These are phyloP conservation scores for Trissolcus brochymenae DNA, from an alignment of 2,888 invertebrate species.

Conservation along the genomic window DNA sequence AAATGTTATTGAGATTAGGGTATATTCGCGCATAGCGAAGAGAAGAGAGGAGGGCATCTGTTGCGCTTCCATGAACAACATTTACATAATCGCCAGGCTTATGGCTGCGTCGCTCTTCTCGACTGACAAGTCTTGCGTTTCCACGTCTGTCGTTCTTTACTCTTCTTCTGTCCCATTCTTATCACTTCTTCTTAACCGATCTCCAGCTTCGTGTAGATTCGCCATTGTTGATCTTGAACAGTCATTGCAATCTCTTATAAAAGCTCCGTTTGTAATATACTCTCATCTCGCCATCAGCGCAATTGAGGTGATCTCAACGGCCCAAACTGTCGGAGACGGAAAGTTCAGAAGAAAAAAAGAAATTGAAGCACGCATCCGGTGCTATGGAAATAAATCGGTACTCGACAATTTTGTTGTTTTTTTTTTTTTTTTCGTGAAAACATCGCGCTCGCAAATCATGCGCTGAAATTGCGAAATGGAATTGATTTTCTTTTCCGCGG, in stretches of 20 bases:
- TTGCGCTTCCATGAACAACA: conserved; percentile 74
- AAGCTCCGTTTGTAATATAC: conserved; percentile 28
- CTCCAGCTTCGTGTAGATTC: conserved; percentile 36
- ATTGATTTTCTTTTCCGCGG: conserved; percentile 4
- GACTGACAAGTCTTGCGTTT: conserved; percentile 53
- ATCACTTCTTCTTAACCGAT: conserved; percentile 43
- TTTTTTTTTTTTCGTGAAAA: background rate
- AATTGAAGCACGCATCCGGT: conserved; percentile 5
- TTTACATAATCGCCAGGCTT: conserved; percentile 73
- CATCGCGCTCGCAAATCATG: conserved; percentile 1
- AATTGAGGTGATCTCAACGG: conserved; percentile 31
- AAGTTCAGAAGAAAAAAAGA: background rate
- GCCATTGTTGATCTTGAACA: conserved; percentile 49
- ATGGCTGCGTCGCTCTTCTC: conserved; percentile 46
- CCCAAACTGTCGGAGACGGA: conserved; percentile 3
- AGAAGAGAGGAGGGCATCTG: conserved; percentile 70
- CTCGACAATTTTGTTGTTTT: background rate
- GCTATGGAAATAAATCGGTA: conserved; percentile 19
- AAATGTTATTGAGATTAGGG: conserved; percentile 70
- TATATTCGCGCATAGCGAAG: conserved; percentile 57
- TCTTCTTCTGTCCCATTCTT: conserved; percentile 39
- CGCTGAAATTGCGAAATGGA: conserved; percentile 7
- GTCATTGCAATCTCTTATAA: conserved; percentile 48
- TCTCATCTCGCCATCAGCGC: conserved; percentile 41
- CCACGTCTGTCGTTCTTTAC: conserved; percentile 53